A percentile compares a stretch with the other conserved stretches of the same genome.
Conservation (phyloP, 23 tunicate species). For the Styela plicata region DNA sequence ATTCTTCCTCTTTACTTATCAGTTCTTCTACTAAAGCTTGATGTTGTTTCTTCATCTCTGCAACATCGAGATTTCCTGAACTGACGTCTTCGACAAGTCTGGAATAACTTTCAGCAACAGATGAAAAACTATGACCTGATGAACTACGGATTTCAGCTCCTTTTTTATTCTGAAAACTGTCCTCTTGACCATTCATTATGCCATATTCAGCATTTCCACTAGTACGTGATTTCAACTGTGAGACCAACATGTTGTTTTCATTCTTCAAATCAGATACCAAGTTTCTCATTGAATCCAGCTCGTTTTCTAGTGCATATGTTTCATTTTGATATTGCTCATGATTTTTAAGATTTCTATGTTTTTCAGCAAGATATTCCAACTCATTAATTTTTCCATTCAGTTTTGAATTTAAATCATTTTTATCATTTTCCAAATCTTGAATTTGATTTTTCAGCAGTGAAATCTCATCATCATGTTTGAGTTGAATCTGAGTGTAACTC, state of each 20-base stretch:
- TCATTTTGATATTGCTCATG: neutral
- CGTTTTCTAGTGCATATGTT: neutral
- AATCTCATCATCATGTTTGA: neutral
- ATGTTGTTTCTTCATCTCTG: slow-evolving; percentile 6
- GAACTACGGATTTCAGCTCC: slow-evolving; percentile 5
- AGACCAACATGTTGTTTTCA: neutral
- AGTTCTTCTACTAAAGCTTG: slow-evolving; percentile 19
- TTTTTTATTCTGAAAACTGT: neutral
- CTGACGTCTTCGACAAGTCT: neutral
- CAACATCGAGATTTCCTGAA: neutral
- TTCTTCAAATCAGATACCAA: neutral
- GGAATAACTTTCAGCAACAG: slow-evolving; percentile 10
- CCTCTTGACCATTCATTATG: neutral
- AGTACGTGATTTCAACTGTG: neutral
- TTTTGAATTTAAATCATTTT: neutral
- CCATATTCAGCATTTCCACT: neutral
- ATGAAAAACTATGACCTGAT: neutral
- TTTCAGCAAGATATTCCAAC: neutral
- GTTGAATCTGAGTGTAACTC: slow-evolving; percentile 19
- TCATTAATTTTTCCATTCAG: neutral
- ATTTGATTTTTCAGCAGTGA: neutral
- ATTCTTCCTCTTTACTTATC: slow-evolving; percentile 12
- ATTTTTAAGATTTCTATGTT: neutral
- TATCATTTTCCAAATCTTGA: slow-evolving; percentile 15
- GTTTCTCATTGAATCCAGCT: neutral